Evolutionary conservation across 1,140 invertebrate species (phyloP), one percentile per base, ranked within the genome.

Genomic region (Cyclargus thomasi): DNA sequence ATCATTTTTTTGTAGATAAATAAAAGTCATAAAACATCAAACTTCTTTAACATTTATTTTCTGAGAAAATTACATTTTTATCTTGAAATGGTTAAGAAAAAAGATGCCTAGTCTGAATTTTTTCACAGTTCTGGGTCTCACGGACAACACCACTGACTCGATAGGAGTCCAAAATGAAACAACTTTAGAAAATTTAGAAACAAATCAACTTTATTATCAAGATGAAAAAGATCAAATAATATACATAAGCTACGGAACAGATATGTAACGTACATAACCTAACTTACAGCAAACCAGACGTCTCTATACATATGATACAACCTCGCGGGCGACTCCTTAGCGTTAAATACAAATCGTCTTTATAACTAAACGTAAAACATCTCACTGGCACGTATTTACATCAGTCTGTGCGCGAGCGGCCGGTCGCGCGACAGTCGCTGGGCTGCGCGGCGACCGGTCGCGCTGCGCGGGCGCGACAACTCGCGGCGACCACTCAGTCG

Each of bases 371-470:
- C 78, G 83, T 87, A 87, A 85, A 85, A 86, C 80, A 81, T 87
- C 80, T 90, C 87, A 90, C 87, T 88, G 87, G 77, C 76, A 85
- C 84, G 81, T 69, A 74, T 84, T 79, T 86, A 89, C 86, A 79
- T 90, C 88, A 85, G 87, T 78, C 75, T 59, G 18, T 21, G 55
- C 20, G 18, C 29, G 29, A 6, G 18, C 20, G 85, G 85, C 86
- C 86, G 83, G 84, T 77, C 29, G 29, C 29, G 29, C 29, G 29
- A 6, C 29, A 29, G 29, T 98, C 97, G 74, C 95, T 95, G 73
- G 97, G 97, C 92, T 99, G 97, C 91, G 98, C 97, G 36, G 97
- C n/a, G n/a, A n/a, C n/a, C n/a, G n/a, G n/a, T n/a, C n/a, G n/a
- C n/a, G n/a, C n/a, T n/a, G n/a, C n/a, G n/a, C n/a, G n/a, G 97